Evolutionary conservation across 2,113 vertebrate genomes (phyloP), one percentile per base, ranked within the genome.

Genomic region (Anseranas semipalmata): DNA sequence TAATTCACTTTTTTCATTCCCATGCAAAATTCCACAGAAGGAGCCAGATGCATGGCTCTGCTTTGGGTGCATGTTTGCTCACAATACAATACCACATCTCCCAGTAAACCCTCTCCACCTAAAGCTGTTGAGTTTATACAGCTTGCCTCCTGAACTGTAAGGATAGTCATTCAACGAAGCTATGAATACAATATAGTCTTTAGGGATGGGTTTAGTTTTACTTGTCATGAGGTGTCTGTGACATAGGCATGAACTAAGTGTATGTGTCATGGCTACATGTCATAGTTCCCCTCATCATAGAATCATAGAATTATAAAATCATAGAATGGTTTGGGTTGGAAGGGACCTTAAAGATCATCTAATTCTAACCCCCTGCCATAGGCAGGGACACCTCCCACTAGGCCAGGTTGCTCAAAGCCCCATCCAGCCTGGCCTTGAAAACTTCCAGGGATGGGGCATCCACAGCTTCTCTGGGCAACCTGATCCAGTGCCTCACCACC

Each of bases 1-100:
- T 94, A 93, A 96, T 87, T 95, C 92, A 87, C 50, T 59, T 92
- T 85, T 96, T 96, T 85, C 62, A 83, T 95, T 95, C 84, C 67
- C 78, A 62, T 59, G 63, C 46, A 85, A 76, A 85, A 71, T 91
- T 89, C 67, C 52, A 88, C 33, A 68, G 77, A 78, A 91, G 50
- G 28, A 91, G 15, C 50, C 43, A 62, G 58, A 63, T 74, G 18
- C 50, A 35, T 9, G 65, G 15, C 28, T 93, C 66, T 94, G 12
- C 39, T 96, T 48, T 78, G 39, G 27, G 18, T 59, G 17, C 8
- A 11, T 27, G 28, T 81, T 95, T 89, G 50, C 22, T 74, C 6
- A 0, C 17, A 73, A 32, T 59, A 50, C 18, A 45, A 0, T 13
- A 35, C 22, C n/a, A 50, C 33, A 48, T 48, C 21, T 75, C 66